Evolutionary conservation across 2,797 vertebrate genomes (phyloP), one percentile per base, ranked within the genome.

Genomic region (Falco peregrinus): DNA sequence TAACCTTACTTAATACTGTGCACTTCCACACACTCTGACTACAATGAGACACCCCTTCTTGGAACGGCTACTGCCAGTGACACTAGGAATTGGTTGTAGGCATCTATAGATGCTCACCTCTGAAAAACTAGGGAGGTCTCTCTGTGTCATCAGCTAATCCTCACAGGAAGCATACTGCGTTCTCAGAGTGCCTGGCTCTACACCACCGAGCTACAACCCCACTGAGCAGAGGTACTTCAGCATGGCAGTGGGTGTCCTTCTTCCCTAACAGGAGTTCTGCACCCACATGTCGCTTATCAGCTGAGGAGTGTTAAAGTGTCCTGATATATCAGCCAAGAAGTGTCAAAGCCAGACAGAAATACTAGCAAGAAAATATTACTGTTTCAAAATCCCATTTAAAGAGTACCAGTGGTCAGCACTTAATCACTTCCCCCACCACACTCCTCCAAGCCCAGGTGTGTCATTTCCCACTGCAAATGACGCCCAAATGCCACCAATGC

Each of bases 121-220:
- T 63, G 39, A 60, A 82, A 73, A 74, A 4, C 25, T 21, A 35
- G 5, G 18, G 71, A 67, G 18, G 22, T 48, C 39, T 70, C 43
- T 67, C 22, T 43, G 16, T 43, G 16, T 6, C n/a, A 33, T 2
- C 21, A 47, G 11, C 24, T 28, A 68, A 15, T 31, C 33, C 33
- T 82, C 35, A 12, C 1, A 1, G n/a, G 48, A 57, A 56, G 24
- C 0, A 0, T 4, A 8, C 13, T 28, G 28, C 22, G 54, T 50
- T 61, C 57, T 53, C 25, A n/a, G 39, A 75, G 69, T 19, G 31
- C 20, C 45, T 33, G 35, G 31, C 21, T 61, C 20, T 33, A 4
- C 43, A 50, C 11, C n/a, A 12, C 56, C 12, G 20, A 75, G 19
- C 31, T 53, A 25, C 45, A 64, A 13, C 25, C 33, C 48, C 12